phyloP scores from a whole-genome alignment of 2,888 invertebrate genomes.

The Drosophila cyrtoloma region DNA sequence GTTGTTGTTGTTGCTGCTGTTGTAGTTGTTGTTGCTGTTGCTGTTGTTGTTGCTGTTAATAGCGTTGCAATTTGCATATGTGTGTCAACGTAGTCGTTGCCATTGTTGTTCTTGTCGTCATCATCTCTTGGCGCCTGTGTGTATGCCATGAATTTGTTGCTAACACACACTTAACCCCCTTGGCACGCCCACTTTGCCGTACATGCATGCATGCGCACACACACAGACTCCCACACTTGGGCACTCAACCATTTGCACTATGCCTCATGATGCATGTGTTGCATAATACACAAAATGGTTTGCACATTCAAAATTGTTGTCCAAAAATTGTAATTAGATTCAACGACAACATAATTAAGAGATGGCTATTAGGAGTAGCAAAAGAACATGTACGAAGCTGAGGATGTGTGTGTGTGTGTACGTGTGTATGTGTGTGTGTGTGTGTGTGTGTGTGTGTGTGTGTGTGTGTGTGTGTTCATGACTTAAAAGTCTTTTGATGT shows the following conservation, averaged over 20 bases:
- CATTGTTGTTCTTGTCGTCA: slow-evolving; percentile 54
- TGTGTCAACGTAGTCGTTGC: slow-evolving; percentile 56
- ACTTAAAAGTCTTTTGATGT: slow-evolving; percentile 65
- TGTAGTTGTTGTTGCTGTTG: slow-evolving; percentile 5
- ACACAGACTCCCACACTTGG: not conserved
- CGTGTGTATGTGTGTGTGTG: slow-evolving; percentile 15
- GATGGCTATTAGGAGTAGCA: not conserved
- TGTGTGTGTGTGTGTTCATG: slow-evolving; percentile 20
- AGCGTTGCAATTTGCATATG: slow-evolving; percentile 76
- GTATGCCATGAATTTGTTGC: slow-evolving; percentile 70
- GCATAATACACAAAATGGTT: slow-evolving; percentile 71
- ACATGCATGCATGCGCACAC: slow-evolving; percentile 1
- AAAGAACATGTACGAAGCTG: not conserved
- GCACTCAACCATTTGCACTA: slow-evolving; percentile 13
- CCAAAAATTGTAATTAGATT: slow-evolving; percentile 57
- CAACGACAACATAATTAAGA: slow-evolving; percentile 54
- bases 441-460: slow-evolving; percentile 12
- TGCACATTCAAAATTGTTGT: slow-evolving; percentile 63
- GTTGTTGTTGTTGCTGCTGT: slow-evolving; percentile 27
- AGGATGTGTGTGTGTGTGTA: not conserved
- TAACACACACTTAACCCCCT: slow-evolving; percentile 79
- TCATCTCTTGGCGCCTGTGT: slow-evolving; percentile 47
- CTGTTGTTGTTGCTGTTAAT: slow-evolving; percentile 61
- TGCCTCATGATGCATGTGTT: slow-evolving; percentile 23
- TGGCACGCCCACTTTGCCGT: slow-evolving; percentile 50